Conservation (phyloP, 2,113 vertebrate genomes). For the Zosterops pallidus region DNA sequence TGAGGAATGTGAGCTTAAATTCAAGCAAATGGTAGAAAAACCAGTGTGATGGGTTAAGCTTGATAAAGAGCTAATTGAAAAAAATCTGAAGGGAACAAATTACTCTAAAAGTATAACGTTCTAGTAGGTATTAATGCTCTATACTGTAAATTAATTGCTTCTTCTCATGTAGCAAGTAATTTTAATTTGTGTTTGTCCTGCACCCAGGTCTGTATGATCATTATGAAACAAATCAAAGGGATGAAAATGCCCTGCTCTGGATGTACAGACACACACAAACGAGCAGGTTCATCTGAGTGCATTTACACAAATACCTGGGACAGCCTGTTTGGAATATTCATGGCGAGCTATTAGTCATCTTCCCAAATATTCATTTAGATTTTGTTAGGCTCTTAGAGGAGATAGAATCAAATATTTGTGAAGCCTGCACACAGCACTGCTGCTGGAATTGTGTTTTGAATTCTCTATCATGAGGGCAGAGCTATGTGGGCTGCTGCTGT, state of each 20-base stretch:
- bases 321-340: conserved; percentile 30
- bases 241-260: not conserved
- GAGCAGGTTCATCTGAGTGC: not conserved
- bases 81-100: not conserved
- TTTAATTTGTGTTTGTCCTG: not conserved
- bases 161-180: not conserved
- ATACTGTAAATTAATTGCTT: not conserved
- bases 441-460: conserved; percentile 8
- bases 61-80: not conserved
- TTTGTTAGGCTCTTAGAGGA: conserved; percentile 25
- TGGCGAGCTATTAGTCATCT: not conserved
- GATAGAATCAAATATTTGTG: conserved; percentile 42
- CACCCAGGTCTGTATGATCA: not conserved
- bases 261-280: not conserved
- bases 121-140: not conserved
- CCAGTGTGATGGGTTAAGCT: not conserved
- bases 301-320: not conserved
- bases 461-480: conserved; percentile 12
- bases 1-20: not conserved
- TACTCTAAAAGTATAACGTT: not conserved
- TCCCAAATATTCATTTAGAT: conserved; percentile 46
- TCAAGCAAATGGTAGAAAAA: not conserved
- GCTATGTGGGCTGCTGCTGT: conserved; percentile 10
- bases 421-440: not conserved
- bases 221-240: not conserved